Conservation (phyloP, 2,797 vertebrate genomes). For the Dipus sagitta region DNA sequence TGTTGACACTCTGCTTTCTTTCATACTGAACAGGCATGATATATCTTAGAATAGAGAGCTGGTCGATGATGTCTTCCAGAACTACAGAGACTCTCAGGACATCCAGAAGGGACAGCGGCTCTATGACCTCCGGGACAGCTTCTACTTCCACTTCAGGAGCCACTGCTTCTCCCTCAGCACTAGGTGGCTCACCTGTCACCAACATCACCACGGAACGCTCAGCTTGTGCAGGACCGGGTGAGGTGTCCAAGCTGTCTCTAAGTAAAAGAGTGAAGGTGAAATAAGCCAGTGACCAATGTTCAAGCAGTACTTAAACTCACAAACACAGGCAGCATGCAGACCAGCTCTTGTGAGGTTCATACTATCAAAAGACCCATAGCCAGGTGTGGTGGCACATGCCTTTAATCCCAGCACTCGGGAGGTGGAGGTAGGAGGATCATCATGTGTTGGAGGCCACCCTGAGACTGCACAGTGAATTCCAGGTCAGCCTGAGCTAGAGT, state of each 20-base stretch:
- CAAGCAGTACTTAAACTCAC: slow-evolving; percentile 37
- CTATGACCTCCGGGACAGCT: slow-evolving; percentile 57
- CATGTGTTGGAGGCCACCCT: too few relatives aligned
- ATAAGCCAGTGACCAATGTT: neutral
- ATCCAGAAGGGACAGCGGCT: slow-evolving; percentile 82
- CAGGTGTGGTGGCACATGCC: too few relatives aligned
- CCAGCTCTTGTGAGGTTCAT: neutral
- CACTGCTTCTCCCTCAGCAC: neutral
- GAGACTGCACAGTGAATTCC: too few relatives aligned
- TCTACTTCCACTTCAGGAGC: neutral
- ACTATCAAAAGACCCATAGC: neutral
- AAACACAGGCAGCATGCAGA: neutral
- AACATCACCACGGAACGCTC: slow-evolving; percentile 49
- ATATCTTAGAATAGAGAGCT: slow-evolving; percentile 89
- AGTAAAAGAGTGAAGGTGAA: slow-evolving; percentile 22
- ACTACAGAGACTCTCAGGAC: slow-evolving; percentile 86
- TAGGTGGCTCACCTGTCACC: slow-evolving; percentile 55
- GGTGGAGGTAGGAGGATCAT: too few relatives aligned
- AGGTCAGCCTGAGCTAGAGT: too few relatives aligned
- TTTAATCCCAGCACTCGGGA: too few relatives aligned
- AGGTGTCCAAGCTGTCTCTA: neutral
- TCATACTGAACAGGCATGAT: slow-evolving; percentile 83
- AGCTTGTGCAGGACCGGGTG: neutral
- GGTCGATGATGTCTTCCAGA: slow-evolving; percentile 89
- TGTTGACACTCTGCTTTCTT: slow-evolving; percentile 63